Percentiles rank a stretch among this genome's conserved stretches.
Conservation (phyloP, 2,888 invertebrate genomes). For the Eupithecia vulgata region DNA sequence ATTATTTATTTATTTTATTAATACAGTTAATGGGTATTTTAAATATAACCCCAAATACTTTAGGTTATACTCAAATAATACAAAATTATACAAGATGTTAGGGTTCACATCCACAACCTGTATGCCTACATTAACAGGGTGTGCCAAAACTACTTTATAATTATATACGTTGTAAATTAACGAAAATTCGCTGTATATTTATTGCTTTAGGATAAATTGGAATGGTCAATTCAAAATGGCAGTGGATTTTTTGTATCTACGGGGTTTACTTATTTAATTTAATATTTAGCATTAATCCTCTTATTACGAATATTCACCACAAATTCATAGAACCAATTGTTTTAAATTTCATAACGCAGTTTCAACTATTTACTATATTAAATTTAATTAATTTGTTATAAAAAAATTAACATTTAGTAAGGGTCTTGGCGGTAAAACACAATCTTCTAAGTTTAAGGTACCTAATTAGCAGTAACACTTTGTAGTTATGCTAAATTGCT, state of each 20-base stretch:
- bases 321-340: background rate
- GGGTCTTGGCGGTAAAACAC: background rate
- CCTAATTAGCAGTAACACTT: background rate
- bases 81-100: conserved; percentile 9
- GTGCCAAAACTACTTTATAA: background rate
- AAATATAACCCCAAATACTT: conserved; percentile 23
- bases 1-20: conserved; percentile 24
- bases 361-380: background rate
- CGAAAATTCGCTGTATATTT: conserved; percentile 40
- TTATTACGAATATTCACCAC: background rate
- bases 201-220: conserved; percentile 44
- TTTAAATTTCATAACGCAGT: background rate
- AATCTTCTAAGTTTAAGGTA: background rate
- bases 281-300: background rate
- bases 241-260: conserved; percentile 36
- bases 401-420: background rate
- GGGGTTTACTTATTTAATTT: conserved; percentile 10
- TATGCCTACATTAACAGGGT: conserved; percentile 13
- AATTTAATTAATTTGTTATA: background rate
- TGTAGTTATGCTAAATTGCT: background rate
- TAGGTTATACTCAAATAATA: conserved; percentile 12
- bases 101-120: conserved; percentile 5
- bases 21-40: conserved; percentile 16
- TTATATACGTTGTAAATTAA: conserved; percentile 20
- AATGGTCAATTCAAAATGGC: conserved; percentile 45